These are phyloP conservation scores for Benitochromis conjunctus DNA, from an alignment of 2,113 vertebrate genomes.

Conservation along the genomic window DNA sequence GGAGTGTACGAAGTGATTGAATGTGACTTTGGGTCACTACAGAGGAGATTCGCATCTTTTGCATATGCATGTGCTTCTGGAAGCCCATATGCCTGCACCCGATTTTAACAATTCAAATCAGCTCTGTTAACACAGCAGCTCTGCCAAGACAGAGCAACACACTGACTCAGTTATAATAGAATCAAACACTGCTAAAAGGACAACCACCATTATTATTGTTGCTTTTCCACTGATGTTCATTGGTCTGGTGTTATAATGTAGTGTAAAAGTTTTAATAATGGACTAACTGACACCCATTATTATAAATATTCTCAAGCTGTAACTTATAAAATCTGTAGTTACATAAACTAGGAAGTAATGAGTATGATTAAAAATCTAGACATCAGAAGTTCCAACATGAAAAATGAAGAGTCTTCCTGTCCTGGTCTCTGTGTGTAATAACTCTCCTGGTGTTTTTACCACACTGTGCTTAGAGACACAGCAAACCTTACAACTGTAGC, in stretches of 20 bases:
- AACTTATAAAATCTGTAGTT: neutral
- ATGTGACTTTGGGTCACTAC: neutral
- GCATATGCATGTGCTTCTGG: slow-evolving; percentile 75
- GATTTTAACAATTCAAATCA: slow-evolving; percentile 73
- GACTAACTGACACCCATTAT: neutral
- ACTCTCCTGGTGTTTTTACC: neutral
- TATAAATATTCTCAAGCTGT: neutral
- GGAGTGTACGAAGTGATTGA: neutral
- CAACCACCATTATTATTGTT: neutral
- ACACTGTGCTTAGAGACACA: neutral
- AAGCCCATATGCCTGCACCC: slow-evolving; percentile 58
- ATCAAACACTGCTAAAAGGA: neutral
- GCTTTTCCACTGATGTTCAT: neutral
- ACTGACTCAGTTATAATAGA: neutral
- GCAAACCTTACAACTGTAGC: neutral
- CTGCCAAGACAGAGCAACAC: neutral
- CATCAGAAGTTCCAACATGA: neutral
- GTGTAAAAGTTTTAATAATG: neutral
- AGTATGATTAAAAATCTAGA: neutral
- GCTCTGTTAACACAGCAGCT: slow-evolving; percentile 26
- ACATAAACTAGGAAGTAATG: neutral
- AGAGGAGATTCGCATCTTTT: slow-evolving; percentile 41
- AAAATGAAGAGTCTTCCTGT: neutral
- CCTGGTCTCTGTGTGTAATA: neutral
- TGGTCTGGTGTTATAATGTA: neutral